These are phyloP conservation scores for Holotrichia oblita DNA, from an alignment of 1,140 invertebrate species.

Conservation along the genomic window DNA sequence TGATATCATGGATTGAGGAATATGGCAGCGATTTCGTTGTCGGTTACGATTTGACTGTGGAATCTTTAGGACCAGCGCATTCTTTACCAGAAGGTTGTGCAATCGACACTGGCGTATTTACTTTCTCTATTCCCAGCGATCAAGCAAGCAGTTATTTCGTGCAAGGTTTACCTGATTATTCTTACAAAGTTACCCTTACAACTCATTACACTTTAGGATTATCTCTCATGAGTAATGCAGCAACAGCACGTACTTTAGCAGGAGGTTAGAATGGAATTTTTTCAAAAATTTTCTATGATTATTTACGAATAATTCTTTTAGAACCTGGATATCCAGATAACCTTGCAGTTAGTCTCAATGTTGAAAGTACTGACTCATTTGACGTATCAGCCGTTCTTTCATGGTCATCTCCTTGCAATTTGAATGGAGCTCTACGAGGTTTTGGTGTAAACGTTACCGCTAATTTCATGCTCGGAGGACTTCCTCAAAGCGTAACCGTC, in stretches of 20 bases:
- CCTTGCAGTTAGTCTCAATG: not conserved
- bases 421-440: not conserved
- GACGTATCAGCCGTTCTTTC: not conserved
- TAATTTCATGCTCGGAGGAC: not conserved
- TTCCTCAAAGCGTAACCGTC: not conserved
- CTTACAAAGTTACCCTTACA: not conserved
- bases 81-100: not conserved
- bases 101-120: not conserved
- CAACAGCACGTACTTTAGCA: not conserved
- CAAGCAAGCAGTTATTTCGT: not conserved
- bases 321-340: not conserved
- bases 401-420: slow-evolving; percentile 5
- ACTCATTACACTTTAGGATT: slow-evolving; percentile 14
- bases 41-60: not conserved
- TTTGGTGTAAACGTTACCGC: not conserved
- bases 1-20: not conserved
- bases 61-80: slow-evolving; percentile 9
- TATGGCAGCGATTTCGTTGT: slow-evolving; percentile 1
- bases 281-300: not conserved
- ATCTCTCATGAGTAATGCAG: not conserved
- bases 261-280: not conserved
- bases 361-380: not conserved
- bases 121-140: not conserved
- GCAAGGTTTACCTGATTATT: not conserved
- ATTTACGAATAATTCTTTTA: not conserved